Percentiles rank a stretch among this genome's conserved stretches.
phyloP scores from a whole-genome alignment of 2,888 invertebrate species.

The Phasia obesa region DNA sequence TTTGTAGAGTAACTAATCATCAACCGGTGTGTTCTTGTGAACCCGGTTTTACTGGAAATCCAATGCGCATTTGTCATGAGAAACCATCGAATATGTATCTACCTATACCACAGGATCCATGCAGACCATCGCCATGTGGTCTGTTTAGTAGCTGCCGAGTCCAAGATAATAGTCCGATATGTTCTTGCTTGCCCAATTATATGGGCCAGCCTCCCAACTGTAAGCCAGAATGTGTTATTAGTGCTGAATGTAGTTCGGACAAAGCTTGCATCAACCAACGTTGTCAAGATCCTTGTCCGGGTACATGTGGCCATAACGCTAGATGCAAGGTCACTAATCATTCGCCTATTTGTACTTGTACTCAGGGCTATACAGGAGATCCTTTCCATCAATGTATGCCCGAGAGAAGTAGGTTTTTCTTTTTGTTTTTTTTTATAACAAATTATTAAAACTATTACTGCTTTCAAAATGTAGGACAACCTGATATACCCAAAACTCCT shows the following conservation, averaged over 20 bases:
- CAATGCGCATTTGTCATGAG: slow-evolving; percentile 88
- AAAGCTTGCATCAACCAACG: slow-evolving; percentile 89
- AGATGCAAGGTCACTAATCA: slow-evolving; percentile 89
- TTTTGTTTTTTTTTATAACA: neutral
- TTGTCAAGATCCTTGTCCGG: slow-evolving; percentile 89
- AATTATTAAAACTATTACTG: neutral
- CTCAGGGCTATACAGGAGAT: slow-evolving; percentile 87
- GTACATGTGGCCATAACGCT: slow-evolving; percentile 89
- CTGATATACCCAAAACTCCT: slow-evolving; percentile 74
- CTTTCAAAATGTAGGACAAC: slow-evolving; percentile 73
- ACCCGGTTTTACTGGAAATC: slow-evolving; percentile 90
- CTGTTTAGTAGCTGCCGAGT: slow-evolving; percentile 84
- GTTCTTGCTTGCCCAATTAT: slow-evolving; percentile 88
- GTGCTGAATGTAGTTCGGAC: slow-evolving; percentile 88
- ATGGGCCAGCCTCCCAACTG: slow-evolving; percentile 89
- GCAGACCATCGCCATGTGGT: slow-evolving; percentile 83
- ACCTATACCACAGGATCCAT: slow-evolving; percentile 81
- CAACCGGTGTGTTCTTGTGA: slow-evolving; percentile 90
- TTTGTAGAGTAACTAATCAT: slow-evolving; percentile 92
- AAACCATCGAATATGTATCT: slow-evolving; percentile 82
- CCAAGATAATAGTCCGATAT: slow-evolving; percentile 87
- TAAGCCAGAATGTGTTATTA: slow-evolving; percentile 89
- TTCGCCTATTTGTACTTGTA: slow-evolving; percentile 89
- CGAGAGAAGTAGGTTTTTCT: slow-evolving; percentile 79
- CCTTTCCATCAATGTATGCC: slow-evolving; percentile 88